Evolutionary conservation across 2,888 invertebrate genomes (phyloP).

Genomic region (Aplocera efformata): DNA sequence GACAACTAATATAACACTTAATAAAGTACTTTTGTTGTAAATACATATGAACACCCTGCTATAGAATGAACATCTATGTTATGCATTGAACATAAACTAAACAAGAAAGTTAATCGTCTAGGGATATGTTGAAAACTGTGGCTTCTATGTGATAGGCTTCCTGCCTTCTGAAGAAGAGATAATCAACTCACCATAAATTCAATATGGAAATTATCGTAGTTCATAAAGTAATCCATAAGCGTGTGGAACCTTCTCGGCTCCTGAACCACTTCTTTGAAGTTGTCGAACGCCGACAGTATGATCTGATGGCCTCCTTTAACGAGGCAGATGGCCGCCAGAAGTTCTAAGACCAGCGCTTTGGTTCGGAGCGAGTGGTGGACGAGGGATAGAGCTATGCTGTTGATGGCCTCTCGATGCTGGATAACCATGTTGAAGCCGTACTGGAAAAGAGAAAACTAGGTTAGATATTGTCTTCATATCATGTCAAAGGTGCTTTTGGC

Average conservation of each 20-base stretch:
- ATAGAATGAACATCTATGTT: too few relatives aligned
- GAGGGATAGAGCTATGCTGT: conserved; percentile 97
- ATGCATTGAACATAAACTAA: too few relatives aligned
- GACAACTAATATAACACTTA: too few relatives aligned
- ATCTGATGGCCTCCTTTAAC: conserved; percentile 99
- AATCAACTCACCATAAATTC: conserved; percentile 93
- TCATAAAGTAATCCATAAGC: conserved; percentile 97
- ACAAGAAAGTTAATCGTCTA: too few relatives aligned
- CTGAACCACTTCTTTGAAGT: conserved; percentile 94
- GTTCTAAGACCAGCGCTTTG: conserved; percentile 97
- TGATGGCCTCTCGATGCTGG: conserved; percentile 98
- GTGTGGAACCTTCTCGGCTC: conserved; percentile 97
- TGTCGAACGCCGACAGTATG: conserved; percentile 97
- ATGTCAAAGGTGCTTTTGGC: too few relatives aligned
- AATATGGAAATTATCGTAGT: conserved; percentile 97
- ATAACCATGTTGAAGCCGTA: conserved; percentile 99
- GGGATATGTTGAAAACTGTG: not conserved
- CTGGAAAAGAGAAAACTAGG: conserved; percentile 61
- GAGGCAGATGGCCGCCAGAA: conserved; percentile 98
- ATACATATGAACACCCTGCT: too few relatives aligned
- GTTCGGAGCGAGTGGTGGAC: conserved; percentile 98
- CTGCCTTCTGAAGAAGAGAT: not conserved
- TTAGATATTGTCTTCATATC: not conserved
- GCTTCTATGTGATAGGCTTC: not conserved
- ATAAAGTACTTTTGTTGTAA: too few relatives aligned